phyloP scores from a whole-genome alignment of 2,797 vertebrate species.

The Gallinago nigripennis region DNA sequence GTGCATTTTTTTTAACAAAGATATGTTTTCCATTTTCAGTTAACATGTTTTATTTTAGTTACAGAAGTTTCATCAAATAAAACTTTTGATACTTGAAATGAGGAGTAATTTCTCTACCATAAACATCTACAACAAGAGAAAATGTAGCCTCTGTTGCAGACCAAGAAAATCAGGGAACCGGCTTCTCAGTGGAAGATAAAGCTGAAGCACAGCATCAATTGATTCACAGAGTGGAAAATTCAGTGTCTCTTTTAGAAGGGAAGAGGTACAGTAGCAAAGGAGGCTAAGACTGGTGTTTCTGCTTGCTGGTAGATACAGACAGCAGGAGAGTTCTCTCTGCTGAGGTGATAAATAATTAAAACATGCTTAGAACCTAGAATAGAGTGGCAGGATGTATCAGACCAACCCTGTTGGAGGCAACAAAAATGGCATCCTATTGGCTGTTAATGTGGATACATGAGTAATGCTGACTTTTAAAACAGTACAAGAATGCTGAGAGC shows the following conservation, averaged over 20 bases:
- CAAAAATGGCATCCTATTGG: neutral
- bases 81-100: neutral
- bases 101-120: neutral
- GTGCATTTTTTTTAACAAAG: neutral
- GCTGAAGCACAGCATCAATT: neutral
- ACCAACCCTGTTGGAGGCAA: neutral
- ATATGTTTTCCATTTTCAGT: neutral
- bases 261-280: neutral
- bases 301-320: neutral
- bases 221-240: neutral
- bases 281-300: neutral
- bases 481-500: neutral
- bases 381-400: neutral
- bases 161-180: neutral
- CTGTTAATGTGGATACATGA: neutral
- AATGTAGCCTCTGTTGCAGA: neutral
- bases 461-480: neutral
- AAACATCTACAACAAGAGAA: neutral
- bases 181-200: slow-evolving; percentile 7
- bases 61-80: neutral
- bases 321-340: neutral
- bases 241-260: neutral
- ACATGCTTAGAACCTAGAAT: neutral
- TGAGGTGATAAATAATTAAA: slow-evolving; percentile 49
- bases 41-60: neutral